Percentiles rank a stretch among this genome's conserved stretches.
phyloP scores from a whole-genome alignment of 2,113 vertebrate genomes.

The Furnarius figulus region DNA sequence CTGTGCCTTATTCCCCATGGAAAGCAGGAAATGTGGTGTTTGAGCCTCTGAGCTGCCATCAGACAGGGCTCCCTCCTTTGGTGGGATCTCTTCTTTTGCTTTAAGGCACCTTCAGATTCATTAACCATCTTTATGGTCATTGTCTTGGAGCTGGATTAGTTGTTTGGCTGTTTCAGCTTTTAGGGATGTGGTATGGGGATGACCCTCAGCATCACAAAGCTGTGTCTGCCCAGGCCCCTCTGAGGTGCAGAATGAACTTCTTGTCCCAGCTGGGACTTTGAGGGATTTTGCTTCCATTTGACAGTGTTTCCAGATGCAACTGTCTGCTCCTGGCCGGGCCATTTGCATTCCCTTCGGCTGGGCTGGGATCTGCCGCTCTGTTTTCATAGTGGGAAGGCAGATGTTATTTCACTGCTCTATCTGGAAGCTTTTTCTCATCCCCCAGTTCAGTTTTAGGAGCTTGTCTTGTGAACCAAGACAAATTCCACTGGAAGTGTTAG shows the following conservation, averaged over 20 bases:
- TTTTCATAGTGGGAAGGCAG: background rate
- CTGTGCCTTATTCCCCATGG: background rate
- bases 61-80: background rate
- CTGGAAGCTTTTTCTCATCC: background rate
- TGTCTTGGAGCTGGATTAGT: background rate
- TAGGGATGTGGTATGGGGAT: background rate
- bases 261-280: conserved; percentile 49
- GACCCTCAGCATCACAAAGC: accelerated
- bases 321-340: conserved; percentile 8
- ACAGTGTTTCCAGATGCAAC: conserved; percentile 73
- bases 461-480: background rate
- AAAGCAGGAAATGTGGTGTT: background rate
- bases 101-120: background rate
- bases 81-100: background rate
- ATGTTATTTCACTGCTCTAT: background rate
- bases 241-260: background rate
- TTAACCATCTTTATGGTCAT: accelerated
- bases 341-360: background rate
- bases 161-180: background rate
- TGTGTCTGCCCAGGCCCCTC: accelerated
- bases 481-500: conserved; percentile 54
- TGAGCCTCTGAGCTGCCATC: background rate
- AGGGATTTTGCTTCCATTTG: conserved; percentile 62
- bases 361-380: background rate
- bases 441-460: background rate